Evolutionary conservation across 2,113 vertebrate species (phyloP), one percentile per base, ranked within the genome.

Genomic region (Chrysochloris asiatica): DNA sequence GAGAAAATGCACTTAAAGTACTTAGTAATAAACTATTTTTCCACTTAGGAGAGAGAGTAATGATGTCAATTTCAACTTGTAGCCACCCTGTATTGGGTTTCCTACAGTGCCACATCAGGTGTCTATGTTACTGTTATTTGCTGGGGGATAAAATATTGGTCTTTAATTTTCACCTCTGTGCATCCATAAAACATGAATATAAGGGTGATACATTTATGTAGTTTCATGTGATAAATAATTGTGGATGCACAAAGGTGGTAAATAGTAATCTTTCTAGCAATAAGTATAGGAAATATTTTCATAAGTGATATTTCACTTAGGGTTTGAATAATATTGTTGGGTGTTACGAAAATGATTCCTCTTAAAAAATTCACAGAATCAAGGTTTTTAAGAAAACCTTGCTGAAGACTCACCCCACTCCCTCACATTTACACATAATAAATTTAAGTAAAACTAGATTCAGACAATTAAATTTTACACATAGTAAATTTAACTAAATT

Each of bases 11-110:
- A 72, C 33, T 76, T 88, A 86, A 75, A 77, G 28, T 86, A 30
- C 24, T 86, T 91, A 41, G 78, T 82, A 77, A n/a, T n/a, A 82
- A 83, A 79, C 88, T 21, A 9, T 72, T 89, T 38, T 85, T 80
- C 56, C n/a, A 43, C 11, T 76, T 85, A 84, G 26, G 80, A 69
- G 59, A 24, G 50, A 47, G 78, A 48, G 33, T 93, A 87, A 86
- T 72, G 54, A 22, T 77, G 77, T n/a, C 33, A 24, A 28, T 61
- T 9, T 61, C 48, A 50, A 50, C 48, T 16, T 16, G 16, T 50
- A 50, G 48, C 48, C 16, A 50, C 48, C 48, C 48, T 50, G 16
- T 16, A 50, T 8, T 16, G 48, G 48, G 48, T 50, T 50, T 50
- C 16, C 48, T 10, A 50, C 8, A 16, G 48, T 16, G n/a, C n/a